phyloP scores from a whole-genome alignment of 2,113 vertebrate species.

The Shinisaurus crocodilurus region DNA sequence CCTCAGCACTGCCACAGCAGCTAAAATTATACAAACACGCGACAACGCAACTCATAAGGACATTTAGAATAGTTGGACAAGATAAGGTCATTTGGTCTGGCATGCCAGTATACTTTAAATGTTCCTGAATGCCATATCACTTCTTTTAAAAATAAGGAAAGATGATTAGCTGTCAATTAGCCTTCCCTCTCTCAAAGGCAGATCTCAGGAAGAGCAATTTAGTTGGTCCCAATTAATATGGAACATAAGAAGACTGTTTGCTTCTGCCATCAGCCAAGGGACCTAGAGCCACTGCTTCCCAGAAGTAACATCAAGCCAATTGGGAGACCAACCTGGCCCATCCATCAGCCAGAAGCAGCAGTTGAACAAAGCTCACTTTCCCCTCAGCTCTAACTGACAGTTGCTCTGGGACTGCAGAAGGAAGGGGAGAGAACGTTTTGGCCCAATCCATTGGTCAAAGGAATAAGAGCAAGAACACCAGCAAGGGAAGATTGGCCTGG shows the following conservation, averaged over 20 bases:
- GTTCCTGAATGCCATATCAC: background rate
- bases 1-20: background rate
- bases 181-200: background rate
- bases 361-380: too few relatives aligned
- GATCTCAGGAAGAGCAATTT: background rate
- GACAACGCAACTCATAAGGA: background rate
- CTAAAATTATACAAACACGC: conserved; percentile 30
- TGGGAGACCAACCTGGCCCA: too few relatives aligned
- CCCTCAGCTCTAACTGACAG: too few relatives aligned
- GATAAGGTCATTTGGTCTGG: background rate
- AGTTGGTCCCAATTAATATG: background rate
- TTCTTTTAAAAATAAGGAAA: background rate
- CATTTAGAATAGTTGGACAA: conserved; percentile 17
- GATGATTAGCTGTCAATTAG: background rate
- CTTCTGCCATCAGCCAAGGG: too few relatives aligned
- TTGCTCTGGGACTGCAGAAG: background rate
- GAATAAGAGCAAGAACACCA: too few relatives aligned
- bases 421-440: background rate
- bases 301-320: too few relatives aligned
- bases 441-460: too few relatives aligned
- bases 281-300: too few relatives aligned
- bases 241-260: background rate
- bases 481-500: too few relatives aligned
- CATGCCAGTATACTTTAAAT: background rate
- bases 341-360: background rate